Percentiles rank a stretch among this genome's conserved stretches.
These are phyloP conservation scores for Triplophysa yarkandensis DNA, from an alignment of 2,797 vertebrate species.

Conservation along the genomic window DNA sequence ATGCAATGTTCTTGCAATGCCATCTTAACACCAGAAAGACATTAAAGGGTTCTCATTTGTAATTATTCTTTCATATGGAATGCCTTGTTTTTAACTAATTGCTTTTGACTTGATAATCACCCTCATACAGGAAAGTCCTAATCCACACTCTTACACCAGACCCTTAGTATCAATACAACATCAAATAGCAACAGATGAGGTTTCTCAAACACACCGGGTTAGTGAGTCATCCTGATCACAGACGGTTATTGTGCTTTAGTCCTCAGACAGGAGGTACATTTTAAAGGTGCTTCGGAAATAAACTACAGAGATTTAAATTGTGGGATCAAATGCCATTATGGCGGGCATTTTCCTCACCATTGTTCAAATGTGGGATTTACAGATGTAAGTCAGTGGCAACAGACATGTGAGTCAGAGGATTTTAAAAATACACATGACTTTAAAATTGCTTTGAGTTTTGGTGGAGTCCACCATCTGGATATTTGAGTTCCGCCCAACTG, in stretches of 20 bases:
- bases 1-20: too few relatives aligned
- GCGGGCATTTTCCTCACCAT: conserved; percentile 38
- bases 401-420: conserved; percentile 52
- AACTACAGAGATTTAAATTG: conserved; percentile 46
- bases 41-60: background rate
- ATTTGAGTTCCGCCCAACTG: conserved; percentile 36
- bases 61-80: background rate
- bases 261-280: conserved; percentile 12
- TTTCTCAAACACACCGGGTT: conserved; percentile 15
- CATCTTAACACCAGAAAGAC: background rate
- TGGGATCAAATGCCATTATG: conserved; percentile 39
- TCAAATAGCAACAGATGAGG: background rate
- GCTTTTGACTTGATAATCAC: background rate
- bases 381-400: conserved; percentile 38
- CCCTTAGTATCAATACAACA: conserved; percentile 6
- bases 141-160: background rate
- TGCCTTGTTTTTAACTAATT: background rate
- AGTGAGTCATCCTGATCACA: conserved; percentile 26
- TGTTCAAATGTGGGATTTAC: conserved; percentile 51
- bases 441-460: conserved; percentile 30
- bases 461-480: conserved; percentile 31
- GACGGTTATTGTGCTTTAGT: conserved; percentile 14
- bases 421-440: conserved; percentile 40
- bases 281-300: conserved; percentile 37
- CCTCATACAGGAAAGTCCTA: background rate